A percentile compares a stretch with the other conserved stretches of the same genome.
Conservation (phyloP, 2,113 vertebrate genomes). For the Trachemys scripta region DNA sequence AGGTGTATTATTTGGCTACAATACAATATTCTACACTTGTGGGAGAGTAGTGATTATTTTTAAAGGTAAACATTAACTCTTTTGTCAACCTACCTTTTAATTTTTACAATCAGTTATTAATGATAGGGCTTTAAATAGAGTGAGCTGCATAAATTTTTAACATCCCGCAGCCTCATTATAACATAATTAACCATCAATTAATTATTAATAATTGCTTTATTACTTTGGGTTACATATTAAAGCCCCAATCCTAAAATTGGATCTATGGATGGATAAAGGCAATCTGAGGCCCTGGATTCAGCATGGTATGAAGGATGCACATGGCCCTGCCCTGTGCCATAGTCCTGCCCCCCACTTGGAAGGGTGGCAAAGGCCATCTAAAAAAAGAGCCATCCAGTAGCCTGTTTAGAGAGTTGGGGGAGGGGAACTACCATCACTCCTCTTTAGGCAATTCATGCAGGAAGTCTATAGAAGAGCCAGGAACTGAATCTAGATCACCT, state of each 20-base stretch:
- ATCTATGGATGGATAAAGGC: neutral
- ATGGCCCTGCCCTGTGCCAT: neutral
- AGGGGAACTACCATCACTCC: accelerated
- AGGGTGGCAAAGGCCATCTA: neutral
- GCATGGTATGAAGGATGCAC: neutral
- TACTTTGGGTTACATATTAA: conserved; percentile 15
- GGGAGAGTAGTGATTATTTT: neutral
- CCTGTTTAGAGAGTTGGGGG: neutral
- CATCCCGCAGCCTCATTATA: neutral
- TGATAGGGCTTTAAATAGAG: neutral
- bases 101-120: neutral
- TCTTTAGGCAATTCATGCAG: neutral
- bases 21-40: neutral
- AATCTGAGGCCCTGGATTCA: neutral
- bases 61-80: neutral
- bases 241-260: neutral
- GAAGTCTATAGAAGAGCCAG: too few relatives aligned
- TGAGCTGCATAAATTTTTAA: neutral
- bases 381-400: neutral
- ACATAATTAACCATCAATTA: neutral
- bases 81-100: accelerated
- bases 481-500: neutral
- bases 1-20: neutral
- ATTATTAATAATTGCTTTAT: neutral
- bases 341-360: neutral